These are phyloP conservation scores for Nycteola revayana DNA, from an alignment of 2,888 invertebrate species.

Conservation along the genomic window DNA sequence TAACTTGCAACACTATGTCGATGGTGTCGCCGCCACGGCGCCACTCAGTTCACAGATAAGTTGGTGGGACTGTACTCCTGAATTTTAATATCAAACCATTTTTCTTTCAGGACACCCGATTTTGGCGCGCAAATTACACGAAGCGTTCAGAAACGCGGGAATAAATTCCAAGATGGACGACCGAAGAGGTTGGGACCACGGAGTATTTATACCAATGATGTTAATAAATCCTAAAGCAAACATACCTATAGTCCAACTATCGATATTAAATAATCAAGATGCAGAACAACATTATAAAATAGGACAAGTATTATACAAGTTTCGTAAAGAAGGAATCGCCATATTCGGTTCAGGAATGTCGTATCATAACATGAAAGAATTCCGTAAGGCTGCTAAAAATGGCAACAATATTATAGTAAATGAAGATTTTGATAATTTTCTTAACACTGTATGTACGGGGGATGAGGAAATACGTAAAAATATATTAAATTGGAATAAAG, in stretches of 20 bases:
- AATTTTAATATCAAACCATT: too few species aligned
- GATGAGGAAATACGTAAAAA: conserved; percentile 37
- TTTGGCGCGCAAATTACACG: conserved; percentile 41
- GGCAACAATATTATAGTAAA: conserved; percentile 10
- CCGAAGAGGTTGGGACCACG: conserved; percentile 54
- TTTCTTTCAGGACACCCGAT: conserved; percentile 26
- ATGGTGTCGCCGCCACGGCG: too few species aligned
- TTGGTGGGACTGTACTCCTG: too few species aligned
- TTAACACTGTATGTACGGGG: conserved; percentile 25
- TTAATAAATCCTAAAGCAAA: conserved; percentile 48
- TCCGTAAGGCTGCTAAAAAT: conserved; percentile 4
- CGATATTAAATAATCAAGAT: conserved; percentile 44
- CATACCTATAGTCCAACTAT: conserved; percentile 49
- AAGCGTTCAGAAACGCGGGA: conserved; percentile 39
- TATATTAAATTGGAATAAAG: conserved; percentile 36
- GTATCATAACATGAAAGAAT: conserved; percentile 28
- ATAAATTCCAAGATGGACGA: conserved; percentile 38
- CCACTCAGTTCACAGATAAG: too few species aligned
- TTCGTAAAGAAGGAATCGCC: conserved; percentile 44
- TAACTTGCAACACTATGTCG: too few species aligned
- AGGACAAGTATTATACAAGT: conserved; percentile 41
- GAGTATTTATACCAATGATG: conserved; percentile 56
- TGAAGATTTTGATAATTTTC: conserved; percentile 20
- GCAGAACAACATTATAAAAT: conserved; percentile 42
- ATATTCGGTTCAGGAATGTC: conserved; percentile 52